Percentiles rank a stretch among this genome's conserved stretches.
These are phyloP conservation scores for Xanthorhoe spadicearia DNA, from an alignment of 2,888 invertebrate species.

Conservation along the genomic window DNA sequence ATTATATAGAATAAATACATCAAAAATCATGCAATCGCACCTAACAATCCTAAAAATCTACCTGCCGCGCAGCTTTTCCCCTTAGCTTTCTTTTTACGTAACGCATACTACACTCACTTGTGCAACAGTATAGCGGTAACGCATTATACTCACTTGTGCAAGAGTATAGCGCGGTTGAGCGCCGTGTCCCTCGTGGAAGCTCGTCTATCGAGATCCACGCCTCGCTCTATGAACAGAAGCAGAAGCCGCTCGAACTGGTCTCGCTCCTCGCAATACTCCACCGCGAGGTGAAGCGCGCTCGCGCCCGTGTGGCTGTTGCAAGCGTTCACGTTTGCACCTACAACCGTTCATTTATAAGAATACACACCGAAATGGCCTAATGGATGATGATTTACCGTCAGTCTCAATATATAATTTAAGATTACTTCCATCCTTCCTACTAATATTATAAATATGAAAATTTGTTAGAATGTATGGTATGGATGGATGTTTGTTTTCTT, in stretches of 20 bases:
- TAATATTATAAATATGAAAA: no score
- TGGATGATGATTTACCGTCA: no score
- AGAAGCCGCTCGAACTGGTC: conserved; percentile 83
- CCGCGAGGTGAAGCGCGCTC: conserved; percentile 86
- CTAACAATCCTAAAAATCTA: no score
- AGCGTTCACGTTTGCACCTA: conserved; percentile 82
- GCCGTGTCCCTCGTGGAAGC: conserved; percentile 81
- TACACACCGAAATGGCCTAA: no score
- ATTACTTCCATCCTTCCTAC: no score
- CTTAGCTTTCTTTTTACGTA: not conserved
- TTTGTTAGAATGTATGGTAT: no score
- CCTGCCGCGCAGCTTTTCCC: no score
- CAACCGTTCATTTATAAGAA: not conserved
- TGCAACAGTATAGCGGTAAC: conserved; percentile 78
- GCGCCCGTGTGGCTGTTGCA: conserved; percentile 81
- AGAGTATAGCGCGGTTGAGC: conserved; percentile 78
- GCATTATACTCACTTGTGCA: conserved; percentile 76
- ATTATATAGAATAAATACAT: no score
- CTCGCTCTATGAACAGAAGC: conserved; percentile 71
- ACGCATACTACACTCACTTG: conserved; percentile 57
- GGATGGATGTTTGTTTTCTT: no score
- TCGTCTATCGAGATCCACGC: conserved; percentile 74
- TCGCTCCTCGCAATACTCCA: conserved; percentile 81
- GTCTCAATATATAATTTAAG: no score
- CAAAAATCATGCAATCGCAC: no score